phyloP scores from a whole-genome alignment of 2,888 invertebrate species.

The Cremastobaeus sp. region DNA sequence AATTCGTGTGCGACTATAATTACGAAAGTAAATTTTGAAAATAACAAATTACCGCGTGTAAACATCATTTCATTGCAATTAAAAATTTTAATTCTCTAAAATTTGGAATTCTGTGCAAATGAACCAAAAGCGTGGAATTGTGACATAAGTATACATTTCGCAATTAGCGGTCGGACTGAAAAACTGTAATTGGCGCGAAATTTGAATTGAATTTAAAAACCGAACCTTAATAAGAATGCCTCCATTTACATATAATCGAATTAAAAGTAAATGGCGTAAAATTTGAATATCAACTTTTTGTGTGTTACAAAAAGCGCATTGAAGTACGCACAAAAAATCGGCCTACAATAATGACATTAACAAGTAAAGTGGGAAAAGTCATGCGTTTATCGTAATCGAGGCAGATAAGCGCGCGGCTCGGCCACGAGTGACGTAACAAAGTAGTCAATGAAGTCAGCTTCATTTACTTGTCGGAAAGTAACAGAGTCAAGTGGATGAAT shows the following conservation, averaged over 20 bases:
- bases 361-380: slow-evolving; percentile 36
- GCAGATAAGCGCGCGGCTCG: slow-evolving; percentile 38
- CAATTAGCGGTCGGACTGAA: not conserved
- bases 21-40: too few species aligned
- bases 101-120: too few species aligned
- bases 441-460: slow-evolving; percentile 58
- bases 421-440: slow-evolving; percentile 49
- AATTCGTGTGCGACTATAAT: too few species aligned
- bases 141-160: too few species aligned
- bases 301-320: slow-evolving; percentile 5
- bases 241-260: not conserved
- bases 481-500: slow-evolving; percentile 56
- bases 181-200: slow-evolving; percentile 6
- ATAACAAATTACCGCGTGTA: too few species aligned
- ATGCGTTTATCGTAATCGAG: slow-evolving; percentile 41
- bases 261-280: slow-evolving; percentile 15
- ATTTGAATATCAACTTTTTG: slow-evolving; percentile 30
- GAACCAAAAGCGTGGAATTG: too few species aligned
- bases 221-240: too few species aligned
- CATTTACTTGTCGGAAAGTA: slow-evolving; percentile 55
- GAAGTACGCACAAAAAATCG: slow-evolving; percentile 21
- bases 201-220: too few species aligned
- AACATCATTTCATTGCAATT: too few species aligned
- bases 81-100: too few species aligned
- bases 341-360: slow-evolving; percentile 29